Evolutionary conservation across 2,888 invertebrate species (phyloP).

Genomic region (Tipula confusa): DNA sequence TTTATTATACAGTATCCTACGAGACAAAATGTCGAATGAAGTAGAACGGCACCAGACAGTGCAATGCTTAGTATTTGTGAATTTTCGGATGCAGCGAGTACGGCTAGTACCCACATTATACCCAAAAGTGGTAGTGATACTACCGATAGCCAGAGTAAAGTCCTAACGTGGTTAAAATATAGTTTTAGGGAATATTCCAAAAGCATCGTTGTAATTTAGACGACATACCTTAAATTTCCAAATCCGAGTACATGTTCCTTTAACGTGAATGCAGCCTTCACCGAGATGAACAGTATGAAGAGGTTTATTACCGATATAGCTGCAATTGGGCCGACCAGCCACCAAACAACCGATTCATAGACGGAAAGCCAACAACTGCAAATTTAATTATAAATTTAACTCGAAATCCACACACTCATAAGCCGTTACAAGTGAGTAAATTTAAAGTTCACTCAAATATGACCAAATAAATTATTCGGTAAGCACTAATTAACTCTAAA

Average conservation of each 20-base stretch:
- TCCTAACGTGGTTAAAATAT: slow-evolving; percentile 54
- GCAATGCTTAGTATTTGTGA: slow-evolving; percentile 68
- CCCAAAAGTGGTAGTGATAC: slow-evolving; percentile 79
- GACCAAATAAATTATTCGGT: not conserved
- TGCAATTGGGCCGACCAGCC: slow-evolving; percentile 86
- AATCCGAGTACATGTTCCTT: slow-evolving; percentile 87
- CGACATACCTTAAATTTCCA: slow-evolving; percentile 66
- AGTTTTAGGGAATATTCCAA: not conserved
- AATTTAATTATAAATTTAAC: slow-evolving; percentile 36
- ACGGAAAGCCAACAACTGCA: slow-evolving; percentile 91
- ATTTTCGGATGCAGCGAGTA: slow-evolving; percentile 70
- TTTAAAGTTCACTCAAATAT: not conserved
- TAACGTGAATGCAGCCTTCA: slow-evolving; percentile 85
- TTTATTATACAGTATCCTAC: slow-evolving; percentile 86
- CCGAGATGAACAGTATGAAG: slow-evolving; percentile 74
- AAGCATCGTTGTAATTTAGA: not conserved
- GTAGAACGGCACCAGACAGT: slow-evolving; percentile 69
- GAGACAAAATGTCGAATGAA: slow-evolving; percentile 78
- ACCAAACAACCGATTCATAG: slow-evolving; percentile 92
- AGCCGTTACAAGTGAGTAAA: not conserved
- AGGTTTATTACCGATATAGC: slow-evolving; percentile 73
- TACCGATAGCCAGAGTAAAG: slow-evolving; percentile 81
- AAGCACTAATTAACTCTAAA: not conserved
- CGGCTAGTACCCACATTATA: slow-evolving; percentile 80
- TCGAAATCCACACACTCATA: not conserved